A percentile compares a stretch with the other conserved stretches of the same genome.
phyloP scores from a whole-genome alignment of 2,797 vertebrate genomes.

The Varecia variegata region DNA sequence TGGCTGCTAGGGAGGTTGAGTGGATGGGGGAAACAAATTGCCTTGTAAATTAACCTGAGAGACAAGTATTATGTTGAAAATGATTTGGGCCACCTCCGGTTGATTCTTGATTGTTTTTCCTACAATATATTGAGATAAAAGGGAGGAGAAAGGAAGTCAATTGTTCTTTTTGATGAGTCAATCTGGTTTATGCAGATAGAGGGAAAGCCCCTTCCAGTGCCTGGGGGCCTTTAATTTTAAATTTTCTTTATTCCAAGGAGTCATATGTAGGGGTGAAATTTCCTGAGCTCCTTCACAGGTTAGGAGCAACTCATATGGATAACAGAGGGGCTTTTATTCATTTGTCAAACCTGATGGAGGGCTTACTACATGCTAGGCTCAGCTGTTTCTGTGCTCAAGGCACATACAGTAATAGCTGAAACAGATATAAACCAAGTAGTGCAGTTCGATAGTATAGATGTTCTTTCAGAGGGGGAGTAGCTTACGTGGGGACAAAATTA shows the following conservation, averaged over 20 bases:
- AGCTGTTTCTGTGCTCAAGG: neutral
- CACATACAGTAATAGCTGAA: neutral
- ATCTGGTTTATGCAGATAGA: neutral
- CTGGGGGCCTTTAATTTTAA: neutral
- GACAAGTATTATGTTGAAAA: neutral
- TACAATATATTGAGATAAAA: neutral
- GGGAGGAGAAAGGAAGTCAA: neutral
- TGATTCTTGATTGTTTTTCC: no score
- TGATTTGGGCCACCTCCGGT: neutral
- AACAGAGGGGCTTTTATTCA: neutral
- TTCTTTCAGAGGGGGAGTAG: neutral
- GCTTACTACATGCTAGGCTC: neutral
- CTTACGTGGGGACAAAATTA: neutral
- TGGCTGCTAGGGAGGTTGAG: no score
- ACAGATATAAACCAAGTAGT: neutral
- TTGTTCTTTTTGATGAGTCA: neutral
- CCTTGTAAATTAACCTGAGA: neutral
- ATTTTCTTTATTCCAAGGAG: neutral
- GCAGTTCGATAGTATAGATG: accelerated
- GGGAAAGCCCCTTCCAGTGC: neutral
- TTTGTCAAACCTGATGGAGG: neutral
- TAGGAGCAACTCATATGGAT: neutral
- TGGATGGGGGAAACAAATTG: neutral
- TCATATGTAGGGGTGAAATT: neutral
- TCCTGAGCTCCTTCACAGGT: neutral